Base-by-base conservation (phyloP, 2,888 invertebrate species). In the Ellobium chinense region DNA sequence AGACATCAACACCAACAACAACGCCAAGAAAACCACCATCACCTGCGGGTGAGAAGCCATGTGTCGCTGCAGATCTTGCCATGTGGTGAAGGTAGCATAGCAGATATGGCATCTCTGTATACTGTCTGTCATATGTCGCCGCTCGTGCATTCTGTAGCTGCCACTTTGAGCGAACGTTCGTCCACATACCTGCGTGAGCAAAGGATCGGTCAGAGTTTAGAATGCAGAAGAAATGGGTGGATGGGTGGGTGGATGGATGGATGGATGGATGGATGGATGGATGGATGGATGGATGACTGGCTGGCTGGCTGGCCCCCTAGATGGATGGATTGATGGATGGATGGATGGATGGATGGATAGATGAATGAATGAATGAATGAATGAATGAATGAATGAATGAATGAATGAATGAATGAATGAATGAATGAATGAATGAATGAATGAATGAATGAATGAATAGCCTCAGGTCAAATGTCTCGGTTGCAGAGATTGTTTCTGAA, bases 81-180 rank as follows among this genome's bases (percentile, higher is more conserved):
- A 87, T 21, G 83, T 84, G 54, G 85, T 80, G 82, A 90, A 91
- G 68, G 87, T 89, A 9, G 88, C 87, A 34, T 87, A 88, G 78
- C 91, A 91, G 9, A 90, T 82, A 29, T 88, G 88, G 82, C 89
- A 91, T 73, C 88, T 85, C 81, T 90, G 89, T 36, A 88, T 84
- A 85, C 88, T 84, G 80, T 89, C 89, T 54, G 88, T 86, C 78
- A 89, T 87, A 79, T 91, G 91, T 5, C 90, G 85, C 14, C 89
- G 81, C 82, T 91, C 91, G 80, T 91, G 91, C 89, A 90, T 90
- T 24, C 90, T 85, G 83, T 86, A 90, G 77, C 89, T 89, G 7
- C 91, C 91, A 70, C 88, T 88, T 84, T 90, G 91, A 12, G 90
- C 89, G 80, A 91, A 91, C 7, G 90, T 90, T 46, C 84, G 76